A percentile compares a stretch with the other conserved stretches of the same genome.
phyloP scores from a whole-genome alignment of 2,888 invertebrate species.

The Aplocera efformata region DNA sequence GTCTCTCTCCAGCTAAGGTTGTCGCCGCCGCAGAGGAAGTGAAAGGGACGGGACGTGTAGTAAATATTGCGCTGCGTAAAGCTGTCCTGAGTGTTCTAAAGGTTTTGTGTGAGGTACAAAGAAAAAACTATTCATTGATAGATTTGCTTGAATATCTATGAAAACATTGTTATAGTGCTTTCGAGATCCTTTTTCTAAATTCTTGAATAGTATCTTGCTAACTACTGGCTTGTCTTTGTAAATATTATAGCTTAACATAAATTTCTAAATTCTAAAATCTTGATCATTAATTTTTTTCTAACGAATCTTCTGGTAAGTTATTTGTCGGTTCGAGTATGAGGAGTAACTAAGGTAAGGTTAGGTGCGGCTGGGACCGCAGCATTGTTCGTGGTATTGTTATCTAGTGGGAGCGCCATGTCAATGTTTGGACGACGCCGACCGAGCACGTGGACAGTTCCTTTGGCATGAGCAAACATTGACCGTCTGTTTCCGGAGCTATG shows the following conservation, averaged over 20 bases:
- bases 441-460: conserved; percentile 51
- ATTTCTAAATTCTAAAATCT: too few species aligned
- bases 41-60: conserved; percentile 79
- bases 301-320: too few species aligned
- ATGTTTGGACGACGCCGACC: conserved; percentile 45
- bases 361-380: conserved; percentile 25
- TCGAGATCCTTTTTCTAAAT: too few species aligned
- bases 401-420: conserved; percentile 65
- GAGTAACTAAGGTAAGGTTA: conserved; percentile 16
- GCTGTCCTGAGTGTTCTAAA: conserved; percentile 63
- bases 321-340: too few species aligned
- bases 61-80: conserved; percentile 74
- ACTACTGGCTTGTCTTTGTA: too few species aligned
- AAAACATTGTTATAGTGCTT: conserved; percentile 3
- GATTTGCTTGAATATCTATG: conserved; percentile 35
- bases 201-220: too few species aligned
- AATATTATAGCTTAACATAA: too few species aligned
- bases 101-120: conserved; percentile 64
- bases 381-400: conserved; percentile 65
- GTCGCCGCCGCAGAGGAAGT: conserved; percentile 77
- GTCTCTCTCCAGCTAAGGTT: conserved; percentile 69
- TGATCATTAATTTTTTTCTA: too few species aligned
- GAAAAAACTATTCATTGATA: conserved; percentile 67
- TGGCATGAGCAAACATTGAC: conserved; percentile 48
- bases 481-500: conserved; percentile 27